Conservation (phyloP, 2,888 invertebrate species). For the Nephrocerus scutellatus region DNA sequence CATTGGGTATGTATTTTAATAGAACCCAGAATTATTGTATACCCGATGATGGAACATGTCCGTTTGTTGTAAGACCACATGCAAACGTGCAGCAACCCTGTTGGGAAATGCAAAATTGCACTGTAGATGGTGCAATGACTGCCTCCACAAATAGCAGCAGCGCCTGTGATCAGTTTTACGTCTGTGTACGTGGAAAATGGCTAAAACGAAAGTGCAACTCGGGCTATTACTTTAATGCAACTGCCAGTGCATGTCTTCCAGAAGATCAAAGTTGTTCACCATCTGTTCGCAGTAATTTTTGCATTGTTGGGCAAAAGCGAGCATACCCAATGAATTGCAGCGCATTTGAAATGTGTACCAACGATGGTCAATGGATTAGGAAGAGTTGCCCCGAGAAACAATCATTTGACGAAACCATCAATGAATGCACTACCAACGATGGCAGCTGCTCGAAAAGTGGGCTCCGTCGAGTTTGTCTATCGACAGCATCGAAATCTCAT, state of each 20-base stretch:
- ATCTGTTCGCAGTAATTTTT: slow-evolving; percentile 9
- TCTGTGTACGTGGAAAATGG: slow-evolving; percentile 27
- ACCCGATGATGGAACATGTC: slow-evolving; percentile 26
- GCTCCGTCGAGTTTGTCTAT: slow-evolving; percentile 27
- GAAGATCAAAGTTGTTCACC: slow-evolving; percentile 14
- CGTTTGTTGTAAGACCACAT: too few relatives aligned
- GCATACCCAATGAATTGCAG: slow-evolving; percentile 23
- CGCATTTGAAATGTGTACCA: slow-evolving; percentile 22
- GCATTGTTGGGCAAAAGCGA: slow-evolving; percentile 20
- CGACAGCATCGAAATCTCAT: slow-evolving; percentile 23
- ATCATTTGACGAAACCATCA: slow-evolving; percentile 24
- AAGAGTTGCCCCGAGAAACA: slow-evolving; percentile 15
- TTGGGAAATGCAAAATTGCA: background rate
- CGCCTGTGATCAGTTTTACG: slow-evolving; percentile 28
- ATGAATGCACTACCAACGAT: slow-evolving; percentile 22
- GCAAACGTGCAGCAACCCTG: too few relatives aligned
- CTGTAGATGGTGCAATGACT: slow-evolving; percentile 13
- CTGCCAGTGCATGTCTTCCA: slow-evolving; percentile 19
- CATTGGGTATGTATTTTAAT: slow-evolving; percentile 37
- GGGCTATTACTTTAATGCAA: slow-evolving; percentile 25
- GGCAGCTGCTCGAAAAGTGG: slow-evolving; percentile 34
- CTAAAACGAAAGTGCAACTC: slow-evolving; percentile 19
- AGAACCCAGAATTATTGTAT: slow-evolving; percentile 32
- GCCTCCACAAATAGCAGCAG: slow-evolving; percentile 14
- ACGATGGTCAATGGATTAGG: slow-evolving; percentile 23